Conservation (phyloP, 2,113 vertebrate genomes). For the Leptobrachium leishanense region DNA sequence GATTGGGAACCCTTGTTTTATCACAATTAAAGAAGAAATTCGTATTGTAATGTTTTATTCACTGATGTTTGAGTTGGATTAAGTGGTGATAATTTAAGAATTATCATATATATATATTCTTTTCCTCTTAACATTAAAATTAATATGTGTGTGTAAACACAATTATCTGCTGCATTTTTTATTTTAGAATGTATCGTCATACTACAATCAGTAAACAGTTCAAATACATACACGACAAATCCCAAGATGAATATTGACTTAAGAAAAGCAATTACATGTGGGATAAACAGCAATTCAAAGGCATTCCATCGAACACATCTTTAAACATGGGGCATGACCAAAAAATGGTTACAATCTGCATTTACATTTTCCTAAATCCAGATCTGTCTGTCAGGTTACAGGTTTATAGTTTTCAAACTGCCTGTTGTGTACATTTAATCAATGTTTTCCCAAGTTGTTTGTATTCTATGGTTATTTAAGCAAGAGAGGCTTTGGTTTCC, state of each 20-base stretch:
- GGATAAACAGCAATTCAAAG: background rate
- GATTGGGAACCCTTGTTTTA: too few species aligned
- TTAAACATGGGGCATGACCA: background rate
- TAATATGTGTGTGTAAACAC: too few species aligned
- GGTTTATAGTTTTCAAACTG: background rate
- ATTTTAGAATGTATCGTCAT: too few species aligned
- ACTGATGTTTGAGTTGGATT: too few species aligned
- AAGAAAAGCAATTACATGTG: background rate
- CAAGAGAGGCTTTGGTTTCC: background rate
- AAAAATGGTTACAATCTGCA: background rate
- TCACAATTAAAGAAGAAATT: too few species aligned
- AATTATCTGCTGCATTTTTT: too few species aligned
- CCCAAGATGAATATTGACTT: background rate
- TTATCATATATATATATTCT: too few species aligned
- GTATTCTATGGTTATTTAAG: background rate
- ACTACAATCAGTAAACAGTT: background rate
- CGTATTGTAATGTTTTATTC: too few species aligned
- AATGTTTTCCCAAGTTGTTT: background rate
- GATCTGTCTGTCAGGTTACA: background rate
- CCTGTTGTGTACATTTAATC: background rate
- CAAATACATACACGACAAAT: background rate
- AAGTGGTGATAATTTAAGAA: too few species aligned
- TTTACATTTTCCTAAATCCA: background rate
- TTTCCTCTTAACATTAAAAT: too few species aligned
- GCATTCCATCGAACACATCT: background rate